phyloP scores from a whole-genome alignment of 2,113 vertebrate genomes.

The Ranitomeya imitator region DNA sequence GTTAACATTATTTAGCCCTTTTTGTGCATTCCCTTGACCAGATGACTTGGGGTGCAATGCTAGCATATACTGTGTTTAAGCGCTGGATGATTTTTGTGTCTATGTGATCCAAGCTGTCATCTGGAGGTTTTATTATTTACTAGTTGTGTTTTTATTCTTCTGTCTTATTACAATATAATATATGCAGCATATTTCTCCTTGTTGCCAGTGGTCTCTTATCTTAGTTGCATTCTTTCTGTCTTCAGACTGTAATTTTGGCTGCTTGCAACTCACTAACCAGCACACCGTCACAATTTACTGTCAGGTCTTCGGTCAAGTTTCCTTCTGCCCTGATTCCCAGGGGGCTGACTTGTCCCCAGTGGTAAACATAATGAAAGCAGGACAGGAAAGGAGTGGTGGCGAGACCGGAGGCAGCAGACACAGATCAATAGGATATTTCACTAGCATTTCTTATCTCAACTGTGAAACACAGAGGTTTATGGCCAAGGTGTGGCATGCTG shows the following conservation, averaged over 20 bases:
- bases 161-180: not conserved
- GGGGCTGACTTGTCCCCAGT: not conserved
- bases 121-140: not conserved
- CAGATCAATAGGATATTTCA: conserved; percentile 10
- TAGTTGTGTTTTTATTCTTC: not conserved
- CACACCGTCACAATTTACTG: not conserved
- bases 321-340: not conserved
- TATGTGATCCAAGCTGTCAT: not conserved
- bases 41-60: too few species aligned
- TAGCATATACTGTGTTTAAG: not conserved
- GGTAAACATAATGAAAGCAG: not conserved
- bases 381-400: not conserved
- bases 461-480: not conserved
- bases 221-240: not conserved
- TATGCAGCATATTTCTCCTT: not conserved
- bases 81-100: not conserved
- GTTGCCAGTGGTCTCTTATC: not conserved
- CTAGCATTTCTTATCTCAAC: not conserved
- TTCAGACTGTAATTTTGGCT: not conserved
- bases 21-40: too few species aligned
- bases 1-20: too few species aligned
- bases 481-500: not conserved
- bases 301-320: not conserved
- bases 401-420: not conserved
- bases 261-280: not conserved